Base-by-base conservation (phyloP, 2,888 invertebrate species). In the Hofmannophila pseudospretella region DNA sequence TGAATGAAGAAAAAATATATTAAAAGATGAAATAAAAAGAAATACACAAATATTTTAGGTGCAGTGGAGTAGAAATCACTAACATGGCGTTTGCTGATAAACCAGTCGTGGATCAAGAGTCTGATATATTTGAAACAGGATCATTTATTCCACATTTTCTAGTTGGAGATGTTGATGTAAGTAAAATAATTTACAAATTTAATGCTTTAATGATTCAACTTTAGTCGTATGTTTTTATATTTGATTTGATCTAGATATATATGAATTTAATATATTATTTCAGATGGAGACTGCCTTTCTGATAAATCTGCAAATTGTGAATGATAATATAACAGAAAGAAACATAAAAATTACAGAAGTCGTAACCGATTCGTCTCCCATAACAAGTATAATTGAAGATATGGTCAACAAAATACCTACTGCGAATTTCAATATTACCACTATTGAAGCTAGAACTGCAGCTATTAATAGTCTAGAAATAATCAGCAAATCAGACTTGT, bases 271-370 rank as follows among this genome's bases (percentile, higher is more conserved):
- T 14, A 40, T 32, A 12, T 4, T 19, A 4, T 61, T 66, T 36
- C 45, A 75, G 72, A 20, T 68, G 0, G 49, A 62, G 41, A 53
- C 54, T 13, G 64, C 60, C n/a, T 32, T 74, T 1, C 54, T 62
- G 40, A 44, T 71, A 30, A 58, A 56, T 10, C 35, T 74, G 2
- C 72, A 74, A 65, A 57, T 73, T 4, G 44, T 72, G 20, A 45
- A 49, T 2, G 69, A 74, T 34, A 74, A 72, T 36, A 36, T 43
- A 7, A 16, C 22, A 1, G 25, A 44, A 4, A 25, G 11, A 7
- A 12, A 33, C 5, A 25, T 33, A 12, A 25, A 51, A 39, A 38
- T 59, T 0, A 54, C 41, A 2, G 49, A 68, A 49, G 36, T 57
- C 8, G 38, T 58, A 8, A 53, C 47, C 4, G 42, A 48, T 2